phyloP scores from a whole-genome alignment of 2,797 vertebrate species.

The Scleropages formosus region DNA sequence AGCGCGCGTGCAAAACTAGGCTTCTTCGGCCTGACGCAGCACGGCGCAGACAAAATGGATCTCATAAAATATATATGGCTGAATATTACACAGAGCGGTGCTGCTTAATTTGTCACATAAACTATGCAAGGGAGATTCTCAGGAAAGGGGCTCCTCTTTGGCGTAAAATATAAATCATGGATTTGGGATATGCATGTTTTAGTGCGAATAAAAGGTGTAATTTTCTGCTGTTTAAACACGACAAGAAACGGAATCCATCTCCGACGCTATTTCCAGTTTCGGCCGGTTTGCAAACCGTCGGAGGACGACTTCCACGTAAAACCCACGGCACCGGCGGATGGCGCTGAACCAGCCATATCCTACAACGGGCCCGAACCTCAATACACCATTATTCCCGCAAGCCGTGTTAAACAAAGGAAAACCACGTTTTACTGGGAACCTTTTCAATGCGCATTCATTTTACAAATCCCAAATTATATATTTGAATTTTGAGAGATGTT shows the following conservation, averaged over 20 bases:
- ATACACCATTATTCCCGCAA: background rate
- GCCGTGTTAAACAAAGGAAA: no score
- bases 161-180: constrained; percentile 41
- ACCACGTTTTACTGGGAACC: no score
- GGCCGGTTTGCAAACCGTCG: constrained; percentile 37
- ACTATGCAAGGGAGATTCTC: constrained; percentile 34
- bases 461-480: constrained; percentile 65
- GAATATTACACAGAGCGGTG: constrained; percentile 30
- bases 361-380: no score
- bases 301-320: constrained; percentile 4
- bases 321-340: no score
- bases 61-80: constrained; percentile 41
- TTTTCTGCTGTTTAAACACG: constrained; percentile 39
- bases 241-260: no score
- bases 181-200: constrained; percentile 39
- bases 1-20: background rate
- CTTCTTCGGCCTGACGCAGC: constrained; percentile 22
- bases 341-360: no score
- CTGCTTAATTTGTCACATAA: constrained; percentile 43
- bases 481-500: background rate
- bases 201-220: constrained; percentile 44
- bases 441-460: no score
- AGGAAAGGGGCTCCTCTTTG: constrained; percentile 6
- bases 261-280: background rate
- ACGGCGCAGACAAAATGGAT: background rate